Evolutionary conservation across 2,797 vertebrate genomes (phyloP), one percentile per base, ranked within the genome.

Genomic region (Sparidentex hasta): DNA sequence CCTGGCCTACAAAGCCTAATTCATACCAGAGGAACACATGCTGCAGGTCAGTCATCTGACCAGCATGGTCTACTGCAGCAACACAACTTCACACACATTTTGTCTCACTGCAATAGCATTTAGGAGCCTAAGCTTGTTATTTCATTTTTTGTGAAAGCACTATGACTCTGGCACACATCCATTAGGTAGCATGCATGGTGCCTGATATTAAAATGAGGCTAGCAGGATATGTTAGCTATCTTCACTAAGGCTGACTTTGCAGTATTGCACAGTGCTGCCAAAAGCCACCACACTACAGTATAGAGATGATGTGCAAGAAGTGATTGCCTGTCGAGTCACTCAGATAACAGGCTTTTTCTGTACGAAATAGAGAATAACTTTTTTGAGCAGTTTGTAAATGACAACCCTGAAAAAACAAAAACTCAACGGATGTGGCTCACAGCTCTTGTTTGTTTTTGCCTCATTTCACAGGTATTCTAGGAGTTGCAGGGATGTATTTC

Each of bases 11-110:
- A 94, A 91, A 91, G 88, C 84, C 65, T 59, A 85, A 85, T 85
- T 93, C 90, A 94, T 90, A 82, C 73, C 82, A 89, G 67, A 83
- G 72, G 77, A 85, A 87, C 78, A 82, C 87, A 88, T 84, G 84
- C 83, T 84, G 69, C 62, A 86, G 87, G 76, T 89, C 88, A 69
- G 80, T 92, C 93, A 92, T 87, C 79, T 87, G 85, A 92, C 72
- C 65, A 75, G 38, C 17, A 69, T 44, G 58, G 69, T 81, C 75
- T 67, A 54, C 57, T 79, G 43, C 76, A 70, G 43, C 61, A 74
- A 50, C 64, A 74, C 20, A 66, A 71, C 43, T 17, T 62, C 23
- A 6, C 11, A 57, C 63, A 63, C 50, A 51, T 57, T 29, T 59
- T 9, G 63, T 21, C 25, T 29, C 5, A 78, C 6, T 17, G 17